Evolutionary conservation across 2,113 vertebrate genomes (phyloP).

Genomic region (Lasiurus cinereus): DNA sequence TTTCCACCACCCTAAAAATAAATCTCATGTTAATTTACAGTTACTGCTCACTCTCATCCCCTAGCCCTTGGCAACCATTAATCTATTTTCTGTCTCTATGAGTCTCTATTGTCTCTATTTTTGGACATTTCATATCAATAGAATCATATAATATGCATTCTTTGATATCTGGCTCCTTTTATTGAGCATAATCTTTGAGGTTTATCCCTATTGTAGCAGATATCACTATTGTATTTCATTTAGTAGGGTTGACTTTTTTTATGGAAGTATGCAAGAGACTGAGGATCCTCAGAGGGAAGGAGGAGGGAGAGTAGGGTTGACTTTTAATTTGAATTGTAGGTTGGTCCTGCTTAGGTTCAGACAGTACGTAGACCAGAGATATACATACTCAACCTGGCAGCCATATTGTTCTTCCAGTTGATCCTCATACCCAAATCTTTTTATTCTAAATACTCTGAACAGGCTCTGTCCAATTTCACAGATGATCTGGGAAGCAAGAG

Average conservation of each 20-base stretch:
- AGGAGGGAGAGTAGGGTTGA: neutral
- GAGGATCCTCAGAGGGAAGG: no score
- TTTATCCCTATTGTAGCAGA: neutral
- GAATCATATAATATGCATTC: neutral
- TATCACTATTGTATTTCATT: neutral
- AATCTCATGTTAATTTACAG: neutral
- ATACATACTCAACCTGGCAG: neutral
- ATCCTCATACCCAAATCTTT: neutral
- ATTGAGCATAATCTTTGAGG: neutral
- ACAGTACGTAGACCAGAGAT: neutral
- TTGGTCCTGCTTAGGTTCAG: neutral
- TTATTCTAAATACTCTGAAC: neutral
- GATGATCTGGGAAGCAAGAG: neutral
- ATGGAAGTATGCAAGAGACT: no score
- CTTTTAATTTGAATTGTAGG: constrained; percentile 23
- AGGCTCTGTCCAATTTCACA: neutral
- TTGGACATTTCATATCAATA: neutral
- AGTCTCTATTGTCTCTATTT: neutral
- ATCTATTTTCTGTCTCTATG: constrained; percentile 22
- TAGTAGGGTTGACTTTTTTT: neutral
- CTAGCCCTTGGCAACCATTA: neutral
- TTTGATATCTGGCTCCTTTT: constrained; percentile 31
- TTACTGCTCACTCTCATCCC: neutral
- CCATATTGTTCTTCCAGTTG: neutral
- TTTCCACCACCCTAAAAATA: neutral